phyloP scores from a whole-genome alignment of 1,140 invertebrate genomes.

The Dendrolimus kikuchii region DNA sequence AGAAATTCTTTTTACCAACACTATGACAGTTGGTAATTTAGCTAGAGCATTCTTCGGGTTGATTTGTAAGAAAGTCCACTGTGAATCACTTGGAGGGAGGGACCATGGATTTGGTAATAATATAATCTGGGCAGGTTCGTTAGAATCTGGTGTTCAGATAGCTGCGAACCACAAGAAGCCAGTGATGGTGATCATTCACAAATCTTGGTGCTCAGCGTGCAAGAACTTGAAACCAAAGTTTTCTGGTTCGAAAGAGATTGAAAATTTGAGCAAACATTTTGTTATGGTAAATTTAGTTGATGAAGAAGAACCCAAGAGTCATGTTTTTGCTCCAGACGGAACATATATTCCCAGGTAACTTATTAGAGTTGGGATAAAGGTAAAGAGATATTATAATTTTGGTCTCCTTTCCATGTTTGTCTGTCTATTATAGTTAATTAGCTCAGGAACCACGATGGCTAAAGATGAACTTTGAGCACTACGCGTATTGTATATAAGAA shows the following conservation, averaged over 20 bases:
- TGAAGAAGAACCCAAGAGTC: constrained; percentile 70
- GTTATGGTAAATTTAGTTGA: constrained; percentile 75
- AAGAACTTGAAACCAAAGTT: constrained; percentile 76
- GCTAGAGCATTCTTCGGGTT: constrained; percentile 37
- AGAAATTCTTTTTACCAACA: constrained; percentile 1
- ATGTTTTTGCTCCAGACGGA: constrained; percentile 72
- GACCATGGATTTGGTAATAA: constrained; percentile 61
- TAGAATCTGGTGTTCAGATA: constrained; percentile 69
- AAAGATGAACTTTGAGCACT: no score
- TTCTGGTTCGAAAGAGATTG: constrained; percentile 69
- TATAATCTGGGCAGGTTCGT: constrained; percentile 59
- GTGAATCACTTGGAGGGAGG: constrained; percentile 24
- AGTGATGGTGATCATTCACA: constrained; percentile 76
- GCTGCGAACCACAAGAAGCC: constrained; percentile 67
- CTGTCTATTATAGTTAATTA: no score
- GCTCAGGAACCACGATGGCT: no score
- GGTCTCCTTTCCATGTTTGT: neutral
- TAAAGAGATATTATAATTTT: no score
- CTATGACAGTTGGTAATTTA: constrained; percentile 36
- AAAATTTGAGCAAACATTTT: constrained; percentile 72
- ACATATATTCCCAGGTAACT: constrained; percentile 74
- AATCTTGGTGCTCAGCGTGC: constrained; percentile 77
- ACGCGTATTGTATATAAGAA: no score
- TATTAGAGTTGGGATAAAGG: no score
- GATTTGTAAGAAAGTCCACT: constrained; percentile 38